Base-by-base conservation (phyloP, 2,888 invertebrate species). In the Hymenopus coronatus region DNA sequence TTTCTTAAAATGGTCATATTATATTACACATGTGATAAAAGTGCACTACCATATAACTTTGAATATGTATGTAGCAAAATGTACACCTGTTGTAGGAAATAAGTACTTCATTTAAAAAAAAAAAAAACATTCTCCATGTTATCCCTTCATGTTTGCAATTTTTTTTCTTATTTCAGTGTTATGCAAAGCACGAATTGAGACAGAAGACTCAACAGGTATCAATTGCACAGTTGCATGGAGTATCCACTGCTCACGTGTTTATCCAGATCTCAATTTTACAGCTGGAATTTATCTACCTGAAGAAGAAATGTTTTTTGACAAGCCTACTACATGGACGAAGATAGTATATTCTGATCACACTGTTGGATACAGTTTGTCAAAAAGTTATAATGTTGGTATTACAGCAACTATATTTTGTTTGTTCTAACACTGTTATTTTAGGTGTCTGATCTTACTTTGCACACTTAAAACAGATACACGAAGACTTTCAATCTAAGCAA, bases 241-340 rank as follows among this genome's bases (percentile, higher is more conserved):
- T 46, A 40, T 85, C 27, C 40, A 85, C 40, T 85, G 85, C 46
- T 85, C 85, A n/a, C 40, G 54, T n/a, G 46, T 85, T 85, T 85
- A 85, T 46, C 85, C 85, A 27, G 85, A 85, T 27, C 85, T 85
- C 85, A 85, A 85, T 46, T 85, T 85, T 46, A 85, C 85, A 27
- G 85, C 85, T 46, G 85, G 85, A 46, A 46, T 85, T 15, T 85
- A 85, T n/a, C 20, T 85, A 46, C 85, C 85, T n/a, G n/a, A 85
- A n/a, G 85, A 85, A 28, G 27, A 85, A 7, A 85, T 46, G 46
- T 85, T 46, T 46, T 85, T 85, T 85, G 85, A 85, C 46, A 85
- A 85, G 40, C 40, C 46, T n/a, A 85, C 85, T 0, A 85, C 85
- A 27, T 85, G 85, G 85, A 85, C 85, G 14, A 85, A 85, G n/a